phyloP scores from a whole-genome alignment of 2,888 invertebrate species.

The Allophyes oxyacanthae region DNA sequence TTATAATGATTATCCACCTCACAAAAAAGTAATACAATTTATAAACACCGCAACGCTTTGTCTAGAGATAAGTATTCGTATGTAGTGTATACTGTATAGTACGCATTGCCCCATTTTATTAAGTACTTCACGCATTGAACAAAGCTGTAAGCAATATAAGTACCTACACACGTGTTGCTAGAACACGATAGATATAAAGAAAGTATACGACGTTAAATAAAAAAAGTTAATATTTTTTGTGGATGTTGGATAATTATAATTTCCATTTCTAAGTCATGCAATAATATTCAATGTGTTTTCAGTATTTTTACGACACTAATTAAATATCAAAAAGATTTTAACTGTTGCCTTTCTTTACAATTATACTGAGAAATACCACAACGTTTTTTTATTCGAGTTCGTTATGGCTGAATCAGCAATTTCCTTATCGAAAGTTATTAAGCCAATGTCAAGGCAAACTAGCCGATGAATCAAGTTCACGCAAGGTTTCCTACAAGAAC shows the following conservation, averaged over 20 bases:
- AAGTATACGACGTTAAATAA: too few species aligned
- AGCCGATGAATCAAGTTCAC: slow-evolving; percentile 41
- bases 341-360: slow-evolving; percentile 10
- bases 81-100: slow-evolving; percentile 3
- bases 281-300: neutral
- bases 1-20: too few species aligned
- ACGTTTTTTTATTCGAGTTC: slow-evolving; percentile 18
- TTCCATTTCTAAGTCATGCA: too few species aligned
- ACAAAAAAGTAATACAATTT: too few species aligned
- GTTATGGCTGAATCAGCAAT: slow-evolving; percentile 44
- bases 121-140: neutral
- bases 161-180: neutral
- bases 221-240: too few species aligned
- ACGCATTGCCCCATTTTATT: slow-evolving; percentile 14
- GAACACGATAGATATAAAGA: slow-evolving; percentile 7
- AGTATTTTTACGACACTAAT: slow-evolving; percentile 5
- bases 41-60: neutral
- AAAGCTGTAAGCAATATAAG: slow-evolving; percentile 17
- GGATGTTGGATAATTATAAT: too few species aligned
- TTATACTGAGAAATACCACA: slow-evolving; percentile 2
- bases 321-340: slow-evolving; percentile 10
- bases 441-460: slow-evolving; percentile 59
- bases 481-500: slow-evolving; percentile 37
- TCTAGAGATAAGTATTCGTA: slow-evolving; percentile 4
- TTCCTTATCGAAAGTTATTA: slow-evolving; percentile 63